These are phyloP conservation scores for Hormaphis cornu DNA, from an alignment of 1,140 invertebrate species.

Conservation along the genomic window DNA sequence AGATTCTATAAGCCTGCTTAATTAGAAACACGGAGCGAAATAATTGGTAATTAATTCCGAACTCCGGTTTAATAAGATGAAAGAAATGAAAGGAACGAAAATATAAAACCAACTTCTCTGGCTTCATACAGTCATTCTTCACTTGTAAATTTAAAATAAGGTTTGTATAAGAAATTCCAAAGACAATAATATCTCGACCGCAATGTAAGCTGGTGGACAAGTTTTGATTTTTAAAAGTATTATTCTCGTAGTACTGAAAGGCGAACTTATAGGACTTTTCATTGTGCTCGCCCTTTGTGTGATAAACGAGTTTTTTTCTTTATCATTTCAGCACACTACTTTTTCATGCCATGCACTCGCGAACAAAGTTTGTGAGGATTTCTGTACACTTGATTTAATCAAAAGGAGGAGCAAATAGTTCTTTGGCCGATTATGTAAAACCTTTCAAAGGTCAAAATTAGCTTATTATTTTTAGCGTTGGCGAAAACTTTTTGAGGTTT, in stretches of 20 bases:
- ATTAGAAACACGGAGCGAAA: too few relatives aligned
- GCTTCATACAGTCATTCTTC: background rate
- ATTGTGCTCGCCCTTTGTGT: background rate
- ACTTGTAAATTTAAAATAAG: background rate
- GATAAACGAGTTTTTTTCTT: conserved; percentile 9
- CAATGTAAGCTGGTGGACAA: background rate
- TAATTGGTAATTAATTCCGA: too few relatives aligned
- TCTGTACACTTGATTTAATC: conserved; percentile 17
- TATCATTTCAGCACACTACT: background rate
- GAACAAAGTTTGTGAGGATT: conserved; percentile 15
- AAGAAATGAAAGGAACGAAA: background rate
- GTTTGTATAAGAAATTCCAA: background rate
- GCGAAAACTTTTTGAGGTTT: conserved; percentile 4
- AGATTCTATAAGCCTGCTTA: too few relatives aligned
- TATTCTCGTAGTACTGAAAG: conserved; percentile 18
- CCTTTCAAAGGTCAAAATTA: conserved; percentile 13
- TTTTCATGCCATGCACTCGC: background rate
- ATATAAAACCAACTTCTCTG: background rate
- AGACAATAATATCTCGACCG: background rate
- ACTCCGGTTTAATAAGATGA: too few relatives aligned
- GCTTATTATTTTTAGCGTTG: conserved; percentile 17
- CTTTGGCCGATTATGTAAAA: conserved; percentile 7
- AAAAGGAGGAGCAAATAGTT: conserved; percentile 15
- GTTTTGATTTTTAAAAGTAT: conserved; percentile 12
- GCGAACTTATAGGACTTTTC: conserved; percentile 15